Evolutionary conservation across 2,113 vertebrate genomes (phyloP).

Genomic region (Empidonax alnorum): DNA sequence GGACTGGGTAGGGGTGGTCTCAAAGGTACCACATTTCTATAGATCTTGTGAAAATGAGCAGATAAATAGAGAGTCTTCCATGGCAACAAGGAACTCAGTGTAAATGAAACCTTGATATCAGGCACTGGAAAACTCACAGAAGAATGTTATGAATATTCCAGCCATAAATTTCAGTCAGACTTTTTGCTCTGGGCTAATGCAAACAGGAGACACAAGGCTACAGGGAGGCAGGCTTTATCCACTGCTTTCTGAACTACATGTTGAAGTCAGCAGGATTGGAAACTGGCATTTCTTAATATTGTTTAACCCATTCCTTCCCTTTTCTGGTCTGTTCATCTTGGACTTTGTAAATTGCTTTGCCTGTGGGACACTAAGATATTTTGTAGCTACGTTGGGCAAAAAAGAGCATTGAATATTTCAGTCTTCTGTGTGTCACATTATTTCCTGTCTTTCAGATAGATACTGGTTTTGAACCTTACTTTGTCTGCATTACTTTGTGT

Average conservation of each 20-base stretch:
- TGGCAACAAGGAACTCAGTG: constrained; percentile 9
- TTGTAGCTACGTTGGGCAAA: not conserved
- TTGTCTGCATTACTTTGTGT: not conserved
- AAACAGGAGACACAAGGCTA: not conserved
- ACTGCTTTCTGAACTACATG: not conserved
- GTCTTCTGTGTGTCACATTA: not conserved
- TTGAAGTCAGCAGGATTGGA: not conserved
- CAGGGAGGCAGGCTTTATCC: not conserved
- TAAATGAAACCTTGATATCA: not conserved
- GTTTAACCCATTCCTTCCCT: not conserved
- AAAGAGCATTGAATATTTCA: not conserved
- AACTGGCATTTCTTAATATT: not conserved
- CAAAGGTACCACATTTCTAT: not conserved
- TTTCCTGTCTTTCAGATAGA: not conserved
- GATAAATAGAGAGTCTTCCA: not conserved
- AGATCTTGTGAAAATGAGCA: constrained; percentile 6
- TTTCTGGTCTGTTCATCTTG: not conserved
- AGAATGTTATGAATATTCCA: not conserved
- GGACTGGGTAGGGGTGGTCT: not conserved
- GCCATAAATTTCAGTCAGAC: not conserved
- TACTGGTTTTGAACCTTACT: not conserved
- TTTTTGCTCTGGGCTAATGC: constrained; percentile 1
- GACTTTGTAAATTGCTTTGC: not conserved
- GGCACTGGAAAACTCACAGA: not conserved
- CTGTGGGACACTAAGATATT: not conserved